Conservation (phyloP, 2,113 vertebrate genomes). For the Mastomys coucha region DNA sequence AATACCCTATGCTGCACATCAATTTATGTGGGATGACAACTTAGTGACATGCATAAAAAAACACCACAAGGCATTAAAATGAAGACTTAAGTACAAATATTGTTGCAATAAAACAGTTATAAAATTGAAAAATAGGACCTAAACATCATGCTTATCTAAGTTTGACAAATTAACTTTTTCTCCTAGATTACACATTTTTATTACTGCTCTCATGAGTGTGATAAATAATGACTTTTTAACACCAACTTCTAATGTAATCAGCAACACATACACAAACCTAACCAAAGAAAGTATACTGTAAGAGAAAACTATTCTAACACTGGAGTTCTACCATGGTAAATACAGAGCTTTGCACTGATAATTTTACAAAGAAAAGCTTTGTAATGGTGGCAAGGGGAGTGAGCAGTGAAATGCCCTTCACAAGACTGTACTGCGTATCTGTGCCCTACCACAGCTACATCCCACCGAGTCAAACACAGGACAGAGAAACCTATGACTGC, state of each 20-base stretch:
- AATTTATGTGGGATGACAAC: constrained; percentile 90
- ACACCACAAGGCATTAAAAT: constrained; percentile 93
- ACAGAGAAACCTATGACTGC: constrained; percentile 88
- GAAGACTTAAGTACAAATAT: constrained; percentile 93
- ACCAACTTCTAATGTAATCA: constrained; percentile 90
- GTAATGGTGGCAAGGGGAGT: constrained; percentile 89
- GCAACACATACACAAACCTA: constrained; percentile 91
- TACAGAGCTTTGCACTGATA: constrained; percentile 90
- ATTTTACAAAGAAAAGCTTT: constrained; percentile 90
- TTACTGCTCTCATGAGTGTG: constrained; percentile 90
- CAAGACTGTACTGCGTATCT: constrained; percentile 89
- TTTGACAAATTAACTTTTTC: constrained; percentile 91
- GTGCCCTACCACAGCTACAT: constrained; percentile 89
- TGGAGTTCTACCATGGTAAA: constrained; percentile 90
- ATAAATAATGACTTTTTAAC: constrained; percentile 91
- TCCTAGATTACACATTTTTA: constrained; percentile 91
- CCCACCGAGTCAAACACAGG: constrained; percentile 90
- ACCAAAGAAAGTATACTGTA: constrained; percentile 88
- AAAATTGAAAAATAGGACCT: constrained; percentile 93
- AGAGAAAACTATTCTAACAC: constrained; percentile 89
- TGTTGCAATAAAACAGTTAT: constrained; percentile 92
- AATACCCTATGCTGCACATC: constrained; percentile 92
- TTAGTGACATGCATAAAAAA: constrained; percentile 92
- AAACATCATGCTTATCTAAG: constrained; percentile 93
- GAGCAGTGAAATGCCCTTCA: constrained; percentile 90